A percentile compares a stretch with the other conserved stretches of the same genome.
Evolutionary conservation across 2,888 invertebrate species (phyloP).

Genomic region (Trissolcus brochymenae): DNA sequence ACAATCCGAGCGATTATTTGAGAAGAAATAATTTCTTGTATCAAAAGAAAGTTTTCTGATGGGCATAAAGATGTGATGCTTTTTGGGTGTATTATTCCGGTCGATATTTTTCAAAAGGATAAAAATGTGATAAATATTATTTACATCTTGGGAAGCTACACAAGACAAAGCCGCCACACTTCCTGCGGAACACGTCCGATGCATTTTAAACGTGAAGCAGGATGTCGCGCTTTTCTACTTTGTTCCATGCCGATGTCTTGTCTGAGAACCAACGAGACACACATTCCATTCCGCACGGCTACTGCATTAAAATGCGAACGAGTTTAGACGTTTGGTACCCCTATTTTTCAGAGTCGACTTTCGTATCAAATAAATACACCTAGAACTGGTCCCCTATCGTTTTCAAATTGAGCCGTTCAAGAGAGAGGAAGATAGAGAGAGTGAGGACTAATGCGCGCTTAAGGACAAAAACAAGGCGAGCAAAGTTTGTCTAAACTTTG

Average conservation of each 20-base stretch:
- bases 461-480: slow-evolving; percentile 19
- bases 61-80: background rate
- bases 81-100: slow-evolving; percentile 18
- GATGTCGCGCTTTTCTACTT: slow-evolving; percentile 38
- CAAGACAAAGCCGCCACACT: slow-evolving; percentile 17
- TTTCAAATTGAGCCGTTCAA: slow-evolving; percentile 15
- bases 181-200: slow-evolving; percentile 31
- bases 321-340: slow-evolving; percentile 8
- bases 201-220: slow-evolving; percentile 46
- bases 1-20: too few relatives aligned
- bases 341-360: background rate
- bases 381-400: slow-evolving; percentile 1
- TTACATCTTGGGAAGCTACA: slow-evolving; percentile 27
- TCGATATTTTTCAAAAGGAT: slow-evolving; percentile 24
- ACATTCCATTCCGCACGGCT: slow-evolving; percentile 6
- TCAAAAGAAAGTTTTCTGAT: background rate
- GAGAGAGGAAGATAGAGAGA: background rate
- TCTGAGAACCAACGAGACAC: slow-evolving; percentile 8
- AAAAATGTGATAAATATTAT: slow-evolving; percentile 42
- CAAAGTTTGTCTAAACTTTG: slow-evolving; percentile 17
- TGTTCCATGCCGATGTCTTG: slow-evolving; percentile 24
- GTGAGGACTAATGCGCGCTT: slow-evolving; percentile 12
- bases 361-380: slow-evolving; percentile 12
- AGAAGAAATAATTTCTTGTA: too few relatives aligned
- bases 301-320: slow-evolving; percentile 19